Evolutionary conservation across 2,797 vertebrate genomes (phyloP), one percentile per base, ranked within the genome.

Genomic region (Benthosema pterotum): DNA sequence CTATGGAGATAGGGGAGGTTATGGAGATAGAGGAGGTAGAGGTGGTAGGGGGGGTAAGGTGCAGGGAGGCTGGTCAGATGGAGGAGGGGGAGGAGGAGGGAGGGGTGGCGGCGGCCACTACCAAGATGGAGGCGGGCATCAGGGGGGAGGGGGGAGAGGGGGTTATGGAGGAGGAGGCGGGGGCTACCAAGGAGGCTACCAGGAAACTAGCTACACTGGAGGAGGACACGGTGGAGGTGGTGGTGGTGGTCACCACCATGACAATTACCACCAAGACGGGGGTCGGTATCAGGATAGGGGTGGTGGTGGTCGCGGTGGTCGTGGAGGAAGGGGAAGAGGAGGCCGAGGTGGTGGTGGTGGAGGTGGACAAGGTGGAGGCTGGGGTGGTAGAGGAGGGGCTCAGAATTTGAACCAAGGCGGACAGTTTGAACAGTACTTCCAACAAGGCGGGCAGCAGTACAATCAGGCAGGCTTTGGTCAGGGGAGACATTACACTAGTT

Each of bases 381-480:
- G 96, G 96, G 95, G 95, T 15, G 94, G 92, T 25, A 93, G 97
- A 88, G 95, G 97, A 88, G 95, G 96, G 15, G 94, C 93, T n/a
- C 94, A 96, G 83, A 96, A 83, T 87, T 95, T 95, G 57, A 97
- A 95, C 86, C 96, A 98, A 82, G 96, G 95, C 17, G 97, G 97
- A 72, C 97, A 98, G 43, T 99, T 99, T 92, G 97, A 99, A 90
- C 97, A 99, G 90, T 98, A 95, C 87, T 99, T 98, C 88, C 97
- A 98, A 77, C 96, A 99, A 8, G 97, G 97, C 13, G 98, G 97
- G 43, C 96, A 99, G 77, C 96, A 98, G 65, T 99, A 95, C 89
- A 97, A 89, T 89, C 96, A 98, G 0, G 93, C 96, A 72, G 97
- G 98, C 61, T 99, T 98, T 85, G 94, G 92, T 77, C 97, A 98